A percentile compares a stretch with the other conserved stretches of the same genome.
phyloP scores from a whole-genome alignment of 2,113 vertebrate species.

The Sigmodon hispidus region DNA sequence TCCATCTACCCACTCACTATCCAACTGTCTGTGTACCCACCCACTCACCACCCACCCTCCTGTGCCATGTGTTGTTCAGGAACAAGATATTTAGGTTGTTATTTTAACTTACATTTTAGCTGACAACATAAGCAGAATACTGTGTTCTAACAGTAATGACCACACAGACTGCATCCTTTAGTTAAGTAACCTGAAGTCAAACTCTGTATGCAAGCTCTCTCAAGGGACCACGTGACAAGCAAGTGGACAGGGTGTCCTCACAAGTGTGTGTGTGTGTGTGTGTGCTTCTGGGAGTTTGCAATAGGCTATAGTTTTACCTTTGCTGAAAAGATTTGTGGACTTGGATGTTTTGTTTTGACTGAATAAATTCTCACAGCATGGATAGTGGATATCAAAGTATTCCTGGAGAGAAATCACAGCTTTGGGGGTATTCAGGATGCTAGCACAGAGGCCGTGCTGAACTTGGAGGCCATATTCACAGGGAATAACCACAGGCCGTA shows the following conservation, averaged over 20 bases:
- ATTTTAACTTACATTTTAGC: not conserved
- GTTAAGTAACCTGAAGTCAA: not conserved
- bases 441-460: accelerated
- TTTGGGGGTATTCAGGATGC: not conserved
- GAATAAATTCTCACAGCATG: not conserved
- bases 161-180: not conserved
- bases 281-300: not conserved
- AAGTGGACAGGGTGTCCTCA: not conserved
- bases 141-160: not conserved
- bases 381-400: not conserved
- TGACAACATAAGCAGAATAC: not conserved
- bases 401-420: not conserved
- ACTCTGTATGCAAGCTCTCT: not conserved
- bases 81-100: not conserved
- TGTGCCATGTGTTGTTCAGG: not conserved
- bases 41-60: not conserved
- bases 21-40: not conserved
- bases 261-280: not conserved
- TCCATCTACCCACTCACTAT: not conserved
- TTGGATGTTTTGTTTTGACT: not conserved
- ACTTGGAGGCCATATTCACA: accelerated
- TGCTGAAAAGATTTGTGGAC: not conserved
- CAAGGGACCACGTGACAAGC: not conserved
- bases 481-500: not conserved
- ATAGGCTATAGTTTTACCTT: accelerated